A percentile compares a stretch with the other conserved stretches of the same genome.
Evolutionary conservation across 2,797 vertebrate genomes (phyloP).

Genomic region (Allobates femoralis): DNA sequence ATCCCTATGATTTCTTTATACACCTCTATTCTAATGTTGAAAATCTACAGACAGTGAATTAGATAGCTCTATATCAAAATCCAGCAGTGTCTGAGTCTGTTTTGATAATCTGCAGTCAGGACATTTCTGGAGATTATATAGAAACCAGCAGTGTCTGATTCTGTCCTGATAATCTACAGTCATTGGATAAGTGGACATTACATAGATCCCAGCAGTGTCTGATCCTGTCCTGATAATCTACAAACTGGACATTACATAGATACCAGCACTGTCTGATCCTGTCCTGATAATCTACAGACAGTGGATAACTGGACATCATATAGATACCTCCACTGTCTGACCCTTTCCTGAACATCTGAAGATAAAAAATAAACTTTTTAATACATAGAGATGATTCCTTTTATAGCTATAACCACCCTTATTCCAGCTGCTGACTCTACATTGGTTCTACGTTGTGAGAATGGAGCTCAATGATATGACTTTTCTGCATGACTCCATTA

Average conservation of each 20-base stretch:
- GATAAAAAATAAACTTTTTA: too few relatives aligned
- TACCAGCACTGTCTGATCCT: too few relatives aligned
- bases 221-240: too few relatives aligned
- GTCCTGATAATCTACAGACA: not conserved
- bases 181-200: not conserved
- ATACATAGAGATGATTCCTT: too few relatives aligned
- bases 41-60: not conserved
- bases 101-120: not conserved
- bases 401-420: not conserved
- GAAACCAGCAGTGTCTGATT: not conserved
- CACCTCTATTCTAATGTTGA: not conserved
- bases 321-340: too few relatives aligned
- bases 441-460: too few relatives aligned
- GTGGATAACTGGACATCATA: not conserved
- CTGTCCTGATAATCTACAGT: not conserved
- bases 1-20: too few relatives aligned
- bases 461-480: not conserved
- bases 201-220: too few relatives aligned
- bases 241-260: not conserved
- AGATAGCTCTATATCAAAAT: not conserved
- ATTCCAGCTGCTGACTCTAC: too few relatives aligned
- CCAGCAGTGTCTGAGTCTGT: not conserved
- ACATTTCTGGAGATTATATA: not conserved
- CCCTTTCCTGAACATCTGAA: too few relatives aligned
- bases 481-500: not conserved